Evolutionary conservation across 2,888 invertebrate species (phyloP).

Genomic region (Sepioteuthis lessoniana): DNA sequence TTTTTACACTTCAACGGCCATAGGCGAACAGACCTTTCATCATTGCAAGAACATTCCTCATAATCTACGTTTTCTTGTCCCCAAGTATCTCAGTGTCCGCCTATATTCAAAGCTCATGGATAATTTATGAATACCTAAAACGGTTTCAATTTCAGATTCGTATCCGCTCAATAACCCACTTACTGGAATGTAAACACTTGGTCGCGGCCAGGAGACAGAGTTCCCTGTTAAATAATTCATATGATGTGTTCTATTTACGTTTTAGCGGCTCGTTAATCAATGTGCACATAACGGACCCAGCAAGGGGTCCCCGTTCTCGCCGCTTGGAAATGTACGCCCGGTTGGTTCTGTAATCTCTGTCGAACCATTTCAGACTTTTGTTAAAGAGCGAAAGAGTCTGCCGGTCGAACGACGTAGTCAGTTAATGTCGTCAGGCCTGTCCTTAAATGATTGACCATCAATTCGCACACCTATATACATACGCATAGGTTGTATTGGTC

Average conservation of each 20-base stretch:
- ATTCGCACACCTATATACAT: not conserved
- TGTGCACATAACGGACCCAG: not conserved
- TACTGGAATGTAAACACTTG: not conserved
- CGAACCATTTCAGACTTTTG: not conserved
- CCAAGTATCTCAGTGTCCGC: not conserved
- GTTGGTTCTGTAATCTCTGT: not conserved
- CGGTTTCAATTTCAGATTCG: slow-evolving; percentile 8
- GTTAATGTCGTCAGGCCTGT: not conserved
- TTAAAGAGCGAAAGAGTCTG: not conserved
- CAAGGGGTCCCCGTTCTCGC: not conserved
- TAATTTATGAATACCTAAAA: slow-evolving; percentile 21
- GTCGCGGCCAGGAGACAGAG: not conserved
- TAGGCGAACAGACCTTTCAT: not conserved
- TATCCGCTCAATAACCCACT: not conserved
- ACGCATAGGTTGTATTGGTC: not conserved
- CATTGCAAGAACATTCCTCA: not conserved
- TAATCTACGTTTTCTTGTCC: not conserved
- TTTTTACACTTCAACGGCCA: not conserved
- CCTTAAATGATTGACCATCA: not conserved
- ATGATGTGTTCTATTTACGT: slow-evolving; percentile 33
- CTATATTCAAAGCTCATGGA: not conserved
- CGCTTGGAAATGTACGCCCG: not conserved
- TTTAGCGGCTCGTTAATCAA: slow-evolving; percentile 21
- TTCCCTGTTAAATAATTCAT: slow-evolving; percentile 18
- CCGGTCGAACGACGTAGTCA: not conserved